Evolutionary conservation across 2,113 vertebrate species (phyloP), one percentile per base, ranked within the genome.

Genomic region (Phoxinus phoxinus): DNA sequence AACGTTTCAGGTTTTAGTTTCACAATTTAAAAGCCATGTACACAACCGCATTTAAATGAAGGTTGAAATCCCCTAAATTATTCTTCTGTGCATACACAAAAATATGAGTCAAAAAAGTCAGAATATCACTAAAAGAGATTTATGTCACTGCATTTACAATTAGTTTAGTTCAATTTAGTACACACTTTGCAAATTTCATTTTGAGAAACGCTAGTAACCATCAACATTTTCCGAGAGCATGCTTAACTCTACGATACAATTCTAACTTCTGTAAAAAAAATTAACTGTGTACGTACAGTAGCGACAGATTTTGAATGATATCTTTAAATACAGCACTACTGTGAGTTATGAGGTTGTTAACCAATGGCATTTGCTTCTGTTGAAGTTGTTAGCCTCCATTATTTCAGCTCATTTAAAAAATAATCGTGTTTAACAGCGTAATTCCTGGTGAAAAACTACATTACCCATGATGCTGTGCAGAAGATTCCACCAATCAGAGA

Each of bases 21-120:
- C 23, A 25, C 71, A 46, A 46, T 46, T 73, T 44, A 73, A 73
- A 46, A 73, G 23, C 2, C 37, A 46, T 73, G 23, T 25, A 46
- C 41, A 73, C 71, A 25, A 46, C 11, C 11, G 1, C 37, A 74
- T 48, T 74, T 46, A 74, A 74, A 74, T 41, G n/a, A 46, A 74
- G 72, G 44, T 25, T 74, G 72, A 46, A 74, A 74, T 46, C 41
- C 71, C 72, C 72, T 74, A 46, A 48, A 48, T 41, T 46, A 21
- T 2, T 73, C 23, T n/a, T 73, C 69, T 44, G 21, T n/a, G 21
- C 37, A 13, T 44, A 13, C 37, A 44, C 9, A 27, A 65, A 30
- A 63, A 5, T 63, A 30, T 1, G 25, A 65, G 25, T 30, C 25
- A 63, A 1, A 61, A 63, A 25, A 27, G 6, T 67, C 63, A 32